Evolutionary conservation across 2,888 invertebrate species (phyloP).

Genomic region (Chamaedrilus cognettii): DNA sequence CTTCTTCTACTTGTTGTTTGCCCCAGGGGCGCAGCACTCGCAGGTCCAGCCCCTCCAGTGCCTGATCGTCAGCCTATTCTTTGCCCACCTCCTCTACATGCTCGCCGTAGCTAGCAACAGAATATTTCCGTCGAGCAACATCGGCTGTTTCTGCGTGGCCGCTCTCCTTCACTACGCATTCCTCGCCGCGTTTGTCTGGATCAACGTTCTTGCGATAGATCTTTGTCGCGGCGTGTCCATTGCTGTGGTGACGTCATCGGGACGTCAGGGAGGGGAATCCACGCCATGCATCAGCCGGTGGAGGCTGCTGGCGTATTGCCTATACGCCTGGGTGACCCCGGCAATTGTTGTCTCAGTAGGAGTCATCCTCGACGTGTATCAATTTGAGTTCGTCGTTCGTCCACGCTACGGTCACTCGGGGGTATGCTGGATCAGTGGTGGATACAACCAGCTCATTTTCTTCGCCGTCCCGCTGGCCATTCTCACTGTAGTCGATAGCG

Average conservation of each 20-base stretch:
- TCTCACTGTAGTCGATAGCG: background rate
- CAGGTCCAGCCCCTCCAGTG: background rate
- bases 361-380: background rate
- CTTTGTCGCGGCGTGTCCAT: background rate
- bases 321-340: conserved; percentile 1
- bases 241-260: background rate
- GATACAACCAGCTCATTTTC: background rate
- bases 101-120: background rate
- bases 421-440: conserved; percentile 1
- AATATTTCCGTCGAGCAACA: background rate
- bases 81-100: background rate
- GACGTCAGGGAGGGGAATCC: background rate
- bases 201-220: conserved; percentile 65
- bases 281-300: background rate
- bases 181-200: conserved; percentile 65
- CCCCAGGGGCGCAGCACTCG: background rate
- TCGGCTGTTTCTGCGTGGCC: conserved; percentile 59
- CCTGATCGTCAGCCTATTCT: background rate
- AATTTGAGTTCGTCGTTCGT: background rate
- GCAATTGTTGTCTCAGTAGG: background rate
- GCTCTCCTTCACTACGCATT: conserved; percentile 63
- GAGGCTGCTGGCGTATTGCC: background rate
- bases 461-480: background rate
- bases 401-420: background rate
- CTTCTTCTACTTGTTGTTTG: background rate